phyloP scores from a whole-genome alignment of 2,888 invertebrate species.

The Drosophila recens region DNA sequence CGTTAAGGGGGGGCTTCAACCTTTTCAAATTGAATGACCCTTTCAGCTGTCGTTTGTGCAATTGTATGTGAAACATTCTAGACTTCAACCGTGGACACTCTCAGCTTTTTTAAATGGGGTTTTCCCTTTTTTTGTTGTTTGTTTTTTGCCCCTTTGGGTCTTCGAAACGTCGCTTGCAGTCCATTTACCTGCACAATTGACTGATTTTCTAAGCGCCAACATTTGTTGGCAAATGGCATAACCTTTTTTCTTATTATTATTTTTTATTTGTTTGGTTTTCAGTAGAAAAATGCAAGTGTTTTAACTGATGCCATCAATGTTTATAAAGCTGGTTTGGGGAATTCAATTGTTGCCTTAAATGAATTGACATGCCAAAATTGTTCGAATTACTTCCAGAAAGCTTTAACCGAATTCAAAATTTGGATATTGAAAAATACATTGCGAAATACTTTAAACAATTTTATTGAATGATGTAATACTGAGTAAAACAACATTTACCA shows the following conservation, averaged over 20 bases:
- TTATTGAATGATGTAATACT: no score
- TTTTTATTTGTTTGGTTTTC: slow-evolving; percentile 35
- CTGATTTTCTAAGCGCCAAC: slow-evolving; percentile 81
- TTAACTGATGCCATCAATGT: slow-evolving; percentile 31
- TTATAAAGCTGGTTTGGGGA: slow-evolving; percentile 23
- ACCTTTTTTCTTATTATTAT: slow-evolving; percentile 26
- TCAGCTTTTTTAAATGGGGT: slow-evolving; percentile 30
- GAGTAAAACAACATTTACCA: no score
- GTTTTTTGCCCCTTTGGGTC: slow-evolving; percentile 22
- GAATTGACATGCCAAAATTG: no score
- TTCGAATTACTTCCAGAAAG: no score
- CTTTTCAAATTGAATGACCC: slow-evolving; percentile 54
- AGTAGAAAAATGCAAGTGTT: slow-evolving; percentile 14
- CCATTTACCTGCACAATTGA: slow-evolving; percentile 85
- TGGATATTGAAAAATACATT: no score
- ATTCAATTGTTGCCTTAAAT: slow-evolving; percentile 27
- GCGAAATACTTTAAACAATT: background rate
- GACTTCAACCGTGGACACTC: slow-evolving; percentile 50
- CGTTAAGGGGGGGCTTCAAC: slow-evolving; percentile 31
- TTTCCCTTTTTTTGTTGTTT: slow-evolving; percentile 21
- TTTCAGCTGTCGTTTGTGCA: slow-evolving; percentile 60
- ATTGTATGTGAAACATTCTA: slow-evolving; percentile 74
- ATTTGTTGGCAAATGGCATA: slow-evolving; percentile 28
- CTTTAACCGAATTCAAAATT: no score
- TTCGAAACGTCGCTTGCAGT: slow-evolving; percentile 78